Base-by-base conservation (phyloP, 1,140 invertebrate genomes). In the Aphelinus atriplicis region DNA sequence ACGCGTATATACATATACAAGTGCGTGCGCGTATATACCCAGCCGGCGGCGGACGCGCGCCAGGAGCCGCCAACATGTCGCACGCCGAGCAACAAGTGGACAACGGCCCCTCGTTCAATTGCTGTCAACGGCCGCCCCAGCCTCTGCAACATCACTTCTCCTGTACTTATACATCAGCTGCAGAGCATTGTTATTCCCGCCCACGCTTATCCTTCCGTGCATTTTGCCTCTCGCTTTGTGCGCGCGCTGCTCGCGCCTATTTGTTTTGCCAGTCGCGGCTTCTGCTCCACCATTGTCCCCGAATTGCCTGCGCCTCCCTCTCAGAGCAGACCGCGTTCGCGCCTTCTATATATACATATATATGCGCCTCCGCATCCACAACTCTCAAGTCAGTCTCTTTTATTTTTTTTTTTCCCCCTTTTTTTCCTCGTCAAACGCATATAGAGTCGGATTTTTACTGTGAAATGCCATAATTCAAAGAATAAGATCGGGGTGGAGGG, bases 51-150 rank as follows among this genome's bases (percentile, higher is more conserved):
- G 42, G 45, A 26, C 26, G 5, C 43, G 50, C 26, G 7, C n/a
- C 53, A 61, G 46, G 62, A 46, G 50, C 51, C 47, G 26, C 10
- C 3, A 5, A 67, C 61, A 73, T 55, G 42, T 68, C 57, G 58
- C 53, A 64, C 55, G 66, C 4, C 9, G 66, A 75, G 73, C 73
- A 75, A 75, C 73, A 75, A 75, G 73, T 75, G 73, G 73, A 74
- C 72, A 68, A 68, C 57, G 56, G 65, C 4, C 50, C 47, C 66
- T 76, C 71, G 58, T 46, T 62, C 56, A 65, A 51, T 71, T 71
- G 75, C 64, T 65, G 56, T 71, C 70, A 55, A 48, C 64, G 45
- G n/a, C n/a, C 51, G 6, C 42, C 45, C 43, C 42, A 5, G 26
- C 26, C 26, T 26, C 64, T 46, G 42, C 45, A 46, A 47, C 48